Conservation (phyloP, 2,888 invertebrate species). For the Cosmia pyralina region DNA sequence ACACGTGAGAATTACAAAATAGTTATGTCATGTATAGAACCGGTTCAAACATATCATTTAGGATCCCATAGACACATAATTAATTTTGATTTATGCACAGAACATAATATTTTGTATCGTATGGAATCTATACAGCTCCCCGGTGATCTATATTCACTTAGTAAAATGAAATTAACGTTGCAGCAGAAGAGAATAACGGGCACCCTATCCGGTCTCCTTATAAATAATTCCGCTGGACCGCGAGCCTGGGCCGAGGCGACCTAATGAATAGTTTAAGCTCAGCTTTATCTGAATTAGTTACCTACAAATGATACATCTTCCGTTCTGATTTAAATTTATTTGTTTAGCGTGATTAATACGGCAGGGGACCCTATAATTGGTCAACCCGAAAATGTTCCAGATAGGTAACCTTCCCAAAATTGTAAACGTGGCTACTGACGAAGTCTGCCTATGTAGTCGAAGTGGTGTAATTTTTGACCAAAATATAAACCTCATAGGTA, state of each 20-base stretch:
- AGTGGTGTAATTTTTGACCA: neutral
- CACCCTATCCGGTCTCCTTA: conserved; percentile 66
- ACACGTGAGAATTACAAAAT: conserved; percentile 5
- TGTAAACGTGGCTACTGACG: neutral
- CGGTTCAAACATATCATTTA: conserved; percentile 22
- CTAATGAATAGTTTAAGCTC: conserved; percentile 75
- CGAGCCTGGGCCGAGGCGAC: conserved; percentile 60
- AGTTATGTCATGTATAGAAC: conserved; percentile 36
- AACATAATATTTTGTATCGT: neutral
- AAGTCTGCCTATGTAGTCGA: neutral
- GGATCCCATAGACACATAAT: neutral
- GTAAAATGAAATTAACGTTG: conserved; percentile 49
- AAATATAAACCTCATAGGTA: neutral
- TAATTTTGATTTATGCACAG: conserved; percentile 6
- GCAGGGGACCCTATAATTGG: neutral
- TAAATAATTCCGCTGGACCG: conserved; percentile 77
- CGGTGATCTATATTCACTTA: conserved; percentile 34
- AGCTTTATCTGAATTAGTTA: conserved; percentile 69
- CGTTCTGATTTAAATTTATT: conserved; percentile 21
- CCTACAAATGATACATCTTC: conserved; percentile 34
- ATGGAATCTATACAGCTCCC: neutral
- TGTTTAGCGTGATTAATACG: conserved; percentile 1
- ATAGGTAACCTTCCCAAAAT: too few relatives aligned
- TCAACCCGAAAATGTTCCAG: neutral
- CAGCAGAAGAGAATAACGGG: conserved; percentile 61